Conservation (phyloP, 2,888 invertebrate species). For the Eutolmus rufibarbis region DNA sequence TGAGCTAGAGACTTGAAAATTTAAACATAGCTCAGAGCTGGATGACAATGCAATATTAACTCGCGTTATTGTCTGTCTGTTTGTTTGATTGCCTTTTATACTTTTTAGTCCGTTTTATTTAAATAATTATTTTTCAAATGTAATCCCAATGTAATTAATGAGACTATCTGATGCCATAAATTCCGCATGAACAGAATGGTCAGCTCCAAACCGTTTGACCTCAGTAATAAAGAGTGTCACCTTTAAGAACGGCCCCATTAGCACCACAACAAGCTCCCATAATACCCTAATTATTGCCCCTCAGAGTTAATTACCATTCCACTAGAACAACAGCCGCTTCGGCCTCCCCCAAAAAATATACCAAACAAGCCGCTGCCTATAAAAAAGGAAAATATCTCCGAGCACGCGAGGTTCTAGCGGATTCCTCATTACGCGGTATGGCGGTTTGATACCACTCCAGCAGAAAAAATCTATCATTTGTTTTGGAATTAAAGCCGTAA, state of each 20-base stretch:
- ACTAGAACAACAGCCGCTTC: neutral
- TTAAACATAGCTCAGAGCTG: too few species aligned
- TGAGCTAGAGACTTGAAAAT: too few species aligned
- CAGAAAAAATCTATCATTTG: neutral
- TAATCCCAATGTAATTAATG: neutral
- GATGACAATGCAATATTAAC: too few species aligned
- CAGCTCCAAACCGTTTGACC: neutral
- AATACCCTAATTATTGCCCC: neutral
- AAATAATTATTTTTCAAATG: too few species aligned
- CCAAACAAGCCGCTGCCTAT: neutral
- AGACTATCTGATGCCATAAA: neutral
- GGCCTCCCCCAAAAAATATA: neutral
- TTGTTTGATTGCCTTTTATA: too few species aligned
- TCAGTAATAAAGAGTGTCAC: neutral
- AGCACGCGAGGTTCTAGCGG: constrained; percentile 11
- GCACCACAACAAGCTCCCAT: neutral
- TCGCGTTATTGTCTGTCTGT: too few species aligned
- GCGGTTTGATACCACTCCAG: neutral
- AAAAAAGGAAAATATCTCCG: neutral
- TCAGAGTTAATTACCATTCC: neutral
- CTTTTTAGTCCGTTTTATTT: too few species aligned
- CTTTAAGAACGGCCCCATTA: neutral
- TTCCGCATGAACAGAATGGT: neutral
- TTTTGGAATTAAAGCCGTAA: neutral
- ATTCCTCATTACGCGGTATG: neutral